Base-by-base conservation (phyloP, 2,797 vertebrate genomes). In the Epinephelus awoara region DNA sequence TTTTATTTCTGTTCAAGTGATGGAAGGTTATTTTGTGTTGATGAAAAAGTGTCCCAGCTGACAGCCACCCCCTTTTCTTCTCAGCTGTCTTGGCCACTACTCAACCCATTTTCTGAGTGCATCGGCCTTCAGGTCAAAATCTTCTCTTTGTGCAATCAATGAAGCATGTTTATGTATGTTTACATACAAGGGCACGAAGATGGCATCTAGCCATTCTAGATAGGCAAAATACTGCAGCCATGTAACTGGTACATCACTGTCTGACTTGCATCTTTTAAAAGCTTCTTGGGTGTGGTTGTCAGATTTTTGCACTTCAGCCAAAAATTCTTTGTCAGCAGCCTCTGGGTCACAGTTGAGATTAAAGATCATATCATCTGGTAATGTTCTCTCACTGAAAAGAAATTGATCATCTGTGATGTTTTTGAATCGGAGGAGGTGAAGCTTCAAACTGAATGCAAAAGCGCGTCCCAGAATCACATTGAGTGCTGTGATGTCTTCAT, bases 321-420 rank as follows among this genome's bases (percentile, higher is more conserved):
- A 18, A 47, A 78, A 69, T 3, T 27, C 40, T 10, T 51, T 42
- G n/a, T 55, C 25, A 4, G 72, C 69, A 58, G 18, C 42, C 6
- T 75, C 72, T 44, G 17, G n/a, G 23, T 85, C 81, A 67, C 77
- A 83, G 52, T 84, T 89, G 2, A 81, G 21, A 58, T 38, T 54
- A 0, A 64, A 25, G 29, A 42, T 12, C 40, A 42, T 42, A 42
- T 42, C 40, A 42, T 9, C 40, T 42, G 40, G 40, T 42, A 3
- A 9, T 10, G 1, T 10, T 12, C 40, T 42, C 3, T 11, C 9
- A 3, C 3, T 3, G 11, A 42, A 12, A 10, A 0, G 3, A 42
- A 10, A 0, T 3, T 42, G 11, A 42, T 42, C 11, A 12, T 42
- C 2, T 12, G 40, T 42, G 11, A 42, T 11, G 40, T 42, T 42